Evolutionary conservation across 2,888 invertebrate genomes (phyloP).

Genomic region (Yponomeuta cagnagella): DNA sequence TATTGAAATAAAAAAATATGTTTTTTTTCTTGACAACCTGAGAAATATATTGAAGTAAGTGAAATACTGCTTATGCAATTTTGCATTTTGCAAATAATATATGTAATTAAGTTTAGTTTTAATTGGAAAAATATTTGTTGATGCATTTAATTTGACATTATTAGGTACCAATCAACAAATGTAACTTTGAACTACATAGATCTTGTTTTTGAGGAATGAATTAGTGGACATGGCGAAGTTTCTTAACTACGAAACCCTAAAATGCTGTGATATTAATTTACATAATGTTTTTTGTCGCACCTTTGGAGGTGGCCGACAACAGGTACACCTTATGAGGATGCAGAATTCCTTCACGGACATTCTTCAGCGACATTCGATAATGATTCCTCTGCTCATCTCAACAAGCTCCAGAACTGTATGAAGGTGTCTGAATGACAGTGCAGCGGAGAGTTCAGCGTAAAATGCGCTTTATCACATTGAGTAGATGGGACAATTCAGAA

Average conservation of each 20-base stretch:
- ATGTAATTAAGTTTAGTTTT: no score
- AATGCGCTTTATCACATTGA: neutral
- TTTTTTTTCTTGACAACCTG: no score
- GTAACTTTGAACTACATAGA: no score
- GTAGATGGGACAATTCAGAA: neutral
- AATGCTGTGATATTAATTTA: conserved; percentile 69
- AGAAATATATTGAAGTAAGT: no score
- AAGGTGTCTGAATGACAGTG: conserved; percentile 19
- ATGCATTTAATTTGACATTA: no score
- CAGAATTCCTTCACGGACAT: conserved; percentile 72
- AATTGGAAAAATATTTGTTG: no score
- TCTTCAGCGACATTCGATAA: conserved; percentile 25
- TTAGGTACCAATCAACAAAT: no score
- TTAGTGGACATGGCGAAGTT: no score
- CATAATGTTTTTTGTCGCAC: conserved; percentile 70
- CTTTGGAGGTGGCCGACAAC: conserved; percentile 71
- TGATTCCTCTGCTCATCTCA: conserved; percentile 22
- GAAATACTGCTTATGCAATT: no score
- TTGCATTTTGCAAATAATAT: no score
- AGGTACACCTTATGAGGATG: conserved; percentile 73
- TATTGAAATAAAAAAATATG: no score
- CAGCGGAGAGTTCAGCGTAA: neutral
- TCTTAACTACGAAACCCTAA: conserved; percentile 19
- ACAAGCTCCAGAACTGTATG: conserved; percentile 29
- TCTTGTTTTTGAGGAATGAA: no score